Conservation (phyloP, 2,888 invertebrate genomes). For the Hirtodrosophila duncani region DNA sequence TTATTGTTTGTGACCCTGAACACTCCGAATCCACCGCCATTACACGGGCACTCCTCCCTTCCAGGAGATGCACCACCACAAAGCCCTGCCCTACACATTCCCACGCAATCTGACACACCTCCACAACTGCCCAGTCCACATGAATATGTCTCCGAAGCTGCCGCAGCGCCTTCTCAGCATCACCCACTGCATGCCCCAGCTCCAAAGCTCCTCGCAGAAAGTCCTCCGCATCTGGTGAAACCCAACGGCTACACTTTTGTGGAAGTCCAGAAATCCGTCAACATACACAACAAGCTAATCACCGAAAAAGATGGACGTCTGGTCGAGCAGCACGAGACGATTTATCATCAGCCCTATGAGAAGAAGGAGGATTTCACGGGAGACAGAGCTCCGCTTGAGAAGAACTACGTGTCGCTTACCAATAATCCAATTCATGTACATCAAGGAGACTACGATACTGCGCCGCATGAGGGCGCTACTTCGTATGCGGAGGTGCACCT, state of each 20-base stretch:
- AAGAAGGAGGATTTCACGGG: conserved; percentile 18
- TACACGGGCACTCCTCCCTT: too few relatives aligned
- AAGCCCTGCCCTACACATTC: conserved; percentile 55
- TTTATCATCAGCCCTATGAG: conserved; percentile 59
- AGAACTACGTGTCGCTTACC: conserved; percentile 56
- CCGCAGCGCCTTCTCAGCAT: conserved; percentile 41
- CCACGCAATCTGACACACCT: background rate
- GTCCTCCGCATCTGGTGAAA: conserved; percentile 33
- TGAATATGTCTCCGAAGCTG: conserved; percentile 64
- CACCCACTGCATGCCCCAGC: conserved; percentile 35
- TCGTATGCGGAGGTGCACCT: conserved; percentile 34
- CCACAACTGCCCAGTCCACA: conserved; percentile 52
- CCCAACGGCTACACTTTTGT: conserved; percentile 80
- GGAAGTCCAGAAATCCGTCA: conserved; percentile 83
- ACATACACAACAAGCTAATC: conserved; percentile 77
- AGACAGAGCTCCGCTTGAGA: background rate
- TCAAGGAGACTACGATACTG: conserved; percentile 46
- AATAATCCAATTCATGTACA: conserved; percentile 68
- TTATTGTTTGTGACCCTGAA: conserved; percentile 65
- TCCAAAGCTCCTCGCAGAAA: conserved; percentile 2
- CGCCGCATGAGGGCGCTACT: conserved; percentile 45
- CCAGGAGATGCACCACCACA: background rate
- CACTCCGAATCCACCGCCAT: conserved; percentile 23
- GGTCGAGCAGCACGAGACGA: conserved; percentile 75
- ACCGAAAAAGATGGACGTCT: conserved; percentile 75